Evolutionary conservation across 2,888 invertebrate genomes (phyloP).

Genomic region (Scrobipalpa atriplicella): DNA sequence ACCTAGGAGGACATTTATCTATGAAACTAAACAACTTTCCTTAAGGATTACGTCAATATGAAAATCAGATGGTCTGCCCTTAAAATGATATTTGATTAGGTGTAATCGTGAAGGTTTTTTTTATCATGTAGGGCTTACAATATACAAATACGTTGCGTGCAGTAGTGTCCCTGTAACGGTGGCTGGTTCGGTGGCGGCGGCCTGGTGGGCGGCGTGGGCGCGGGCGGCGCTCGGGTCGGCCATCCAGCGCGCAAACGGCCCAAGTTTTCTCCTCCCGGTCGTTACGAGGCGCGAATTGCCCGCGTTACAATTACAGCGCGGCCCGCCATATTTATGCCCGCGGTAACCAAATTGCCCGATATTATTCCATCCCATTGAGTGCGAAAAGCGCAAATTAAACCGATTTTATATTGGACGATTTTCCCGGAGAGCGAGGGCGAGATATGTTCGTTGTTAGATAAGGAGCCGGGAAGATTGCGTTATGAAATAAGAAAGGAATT

Average conservation of each 20-base stretch:
- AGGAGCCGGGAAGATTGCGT: slow-evolving; percentile 79
- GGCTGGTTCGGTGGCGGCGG: background rate
- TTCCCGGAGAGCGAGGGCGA: slow-evolving; percentile 77
- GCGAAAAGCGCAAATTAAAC: slow-evolving; percentile 83
- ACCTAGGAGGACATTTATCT: too few relatives aligned
- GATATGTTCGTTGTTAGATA: slow-evolving; percentile 81
- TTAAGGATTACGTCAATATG: too few relatives aligned
- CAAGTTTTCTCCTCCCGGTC: slow-evolving; percentile 78
- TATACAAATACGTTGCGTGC: background rate
- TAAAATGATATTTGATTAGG: too few relatives aligned
- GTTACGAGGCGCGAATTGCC: slow-evolving; percentile 82
- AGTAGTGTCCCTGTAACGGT: background rate
- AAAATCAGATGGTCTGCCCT: too few relatives aligned
- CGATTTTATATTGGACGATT: slow-evolving; percentile 83
- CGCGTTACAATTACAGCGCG: slow-evolving; percentile 81
- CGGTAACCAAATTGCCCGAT: slow-evolving; percentile 83
- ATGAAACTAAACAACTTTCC: too few relatives aligned
- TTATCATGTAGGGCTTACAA: background rate
- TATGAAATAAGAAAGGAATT: slow-evolving; percentile 82
- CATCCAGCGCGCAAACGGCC: slow-evolving; percentile 70
- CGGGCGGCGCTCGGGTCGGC: slow-evolving; percentile 43
- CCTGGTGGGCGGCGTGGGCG: background rate
- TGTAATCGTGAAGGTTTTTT: too few relatives aligned
- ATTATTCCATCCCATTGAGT: slow-evolving; percentile 84
- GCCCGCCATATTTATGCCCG: slow-evolving; percentile 81